phyloP scores from a whole-genome alignment of 2,113 vertebrate genomes.

The Poeciliopsis turrubarensis region DNA sequence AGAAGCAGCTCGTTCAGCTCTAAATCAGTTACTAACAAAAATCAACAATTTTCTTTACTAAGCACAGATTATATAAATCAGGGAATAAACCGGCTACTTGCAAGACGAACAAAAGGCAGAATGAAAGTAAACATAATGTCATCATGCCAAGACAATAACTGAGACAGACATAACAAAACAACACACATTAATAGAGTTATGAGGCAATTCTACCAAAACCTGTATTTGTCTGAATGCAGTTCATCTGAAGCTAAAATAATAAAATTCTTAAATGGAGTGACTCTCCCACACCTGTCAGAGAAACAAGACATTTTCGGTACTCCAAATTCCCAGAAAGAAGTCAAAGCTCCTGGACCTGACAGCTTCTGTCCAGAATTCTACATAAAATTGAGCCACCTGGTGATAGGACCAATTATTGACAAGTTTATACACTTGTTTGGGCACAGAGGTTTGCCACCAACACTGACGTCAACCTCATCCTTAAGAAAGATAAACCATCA shows the following conservation, averaged over 20 bases:
- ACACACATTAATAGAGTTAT: neutral
- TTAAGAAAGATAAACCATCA: neutral
- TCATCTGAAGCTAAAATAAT: neutral
- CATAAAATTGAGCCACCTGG: neutral
- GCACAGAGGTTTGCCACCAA: neutral
- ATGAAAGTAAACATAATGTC: neutral
- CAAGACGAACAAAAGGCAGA: neutral
- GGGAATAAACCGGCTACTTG: neutral
- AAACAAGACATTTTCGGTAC: neutral
- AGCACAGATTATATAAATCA: neutral
- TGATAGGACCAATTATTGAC: neutral
- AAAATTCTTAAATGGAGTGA: neutral
- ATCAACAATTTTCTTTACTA: neutral
- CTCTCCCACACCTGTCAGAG: neutral
- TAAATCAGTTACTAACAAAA: neutral
- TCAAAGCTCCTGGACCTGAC: neutral
- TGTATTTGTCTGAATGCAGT: neutral
- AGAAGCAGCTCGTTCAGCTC: neutral
- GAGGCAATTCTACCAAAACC: neutral
- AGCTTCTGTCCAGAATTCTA: neutral
- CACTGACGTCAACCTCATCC: neutral
- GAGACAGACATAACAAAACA: neutral
- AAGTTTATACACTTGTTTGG: neutral
- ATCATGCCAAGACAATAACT: neutral
- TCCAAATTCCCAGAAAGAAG: neutral